Evolutionary conservation across 2,888 invertebrate species (phyloP).

Genomic region (Eupithecia subfuscata): DNA sequence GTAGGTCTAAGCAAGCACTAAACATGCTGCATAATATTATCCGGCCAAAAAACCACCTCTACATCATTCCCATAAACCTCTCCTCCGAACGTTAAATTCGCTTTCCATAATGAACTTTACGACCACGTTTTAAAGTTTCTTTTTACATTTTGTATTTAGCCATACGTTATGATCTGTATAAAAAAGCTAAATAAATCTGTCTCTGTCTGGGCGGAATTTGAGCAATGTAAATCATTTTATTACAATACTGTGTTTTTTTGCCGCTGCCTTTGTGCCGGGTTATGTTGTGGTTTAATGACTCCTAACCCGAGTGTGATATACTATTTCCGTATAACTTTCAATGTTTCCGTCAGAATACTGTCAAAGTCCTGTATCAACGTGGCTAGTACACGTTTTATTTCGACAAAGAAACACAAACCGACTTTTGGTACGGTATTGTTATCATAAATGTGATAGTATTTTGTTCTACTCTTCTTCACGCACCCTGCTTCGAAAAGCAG

Average conservation of each 20-base stretch:
- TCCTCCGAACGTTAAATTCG: slow-evolving; percentile 67
- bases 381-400: not conserved
- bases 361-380: not conserved
- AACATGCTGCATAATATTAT: not conserved
- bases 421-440: not conserved
- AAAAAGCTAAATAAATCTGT: slow-evolving; percentile 79
- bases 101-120: slow-evolving; percentile 67
- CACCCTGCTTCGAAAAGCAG: not conserved
- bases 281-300: slow-evolving; percentile 63
- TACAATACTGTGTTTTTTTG: slow-evolving; percentile 73
- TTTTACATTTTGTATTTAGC: slow-evolving; percentile 68
- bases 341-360: slow-evolving; percentile 2
- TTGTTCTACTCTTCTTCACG: not conserved
- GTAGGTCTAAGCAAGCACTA: not conserved
- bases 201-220: slow-evolving; percentile 77
- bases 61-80: slow-evolving; percentile 60
- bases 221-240: slow-evolving; percentile 83
- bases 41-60: slow-evolving; percentile 34
- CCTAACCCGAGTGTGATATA: slow-evolving; percentile 42
- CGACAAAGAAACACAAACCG: not conserved
- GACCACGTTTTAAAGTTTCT: slow-evolving; percentile 59
- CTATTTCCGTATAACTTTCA: slow-evolving; percentile 35
- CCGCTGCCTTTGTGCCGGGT: slow-evolving; percentile 70
- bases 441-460: not conserved
- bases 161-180: slow-evolving; percentile 80